Percentiles rank a stretch among this genome's conserved stretches.
Evolutionary conservation across 2,888 invertebrate species (phyloP).

Genomic region (Leptinotarsa tumamoca): DNA sequence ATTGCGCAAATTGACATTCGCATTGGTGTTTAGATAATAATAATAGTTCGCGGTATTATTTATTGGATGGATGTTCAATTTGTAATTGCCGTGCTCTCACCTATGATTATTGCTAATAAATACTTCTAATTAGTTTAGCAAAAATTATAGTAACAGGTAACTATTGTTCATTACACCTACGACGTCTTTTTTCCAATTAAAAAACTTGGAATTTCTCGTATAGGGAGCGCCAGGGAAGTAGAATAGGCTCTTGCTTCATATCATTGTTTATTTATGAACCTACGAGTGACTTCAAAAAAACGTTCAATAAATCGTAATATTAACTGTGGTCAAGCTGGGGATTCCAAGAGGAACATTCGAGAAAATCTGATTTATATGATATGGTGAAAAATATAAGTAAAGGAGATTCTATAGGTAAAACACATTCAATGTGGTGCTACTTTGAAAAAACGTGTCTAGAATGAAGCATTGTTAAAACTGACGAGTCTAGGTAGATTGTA

Average conservation of each 20-base stretch:
- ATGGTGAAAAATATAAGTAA: too few relatives aligned
- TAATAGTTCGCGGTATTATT: slow-evolving; percentile 22
- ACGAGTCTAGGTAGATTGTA: too few relatives aligned
- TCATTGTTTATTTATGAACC: not conserved
- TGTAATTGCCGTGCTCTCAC: slow-evolving; percentile 17
- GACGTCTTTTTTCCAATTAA: slow-evolving; percentile 3
- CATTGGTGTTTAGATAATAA: slow-evolving; percentile 32
- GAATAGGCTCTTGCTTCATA: not conserved
- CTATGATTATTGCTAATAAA: slow-evolving; percentile 28
- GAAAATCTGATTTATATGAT: too few relatives aligned
- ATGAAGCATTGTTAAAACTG: too few relatives aligned
- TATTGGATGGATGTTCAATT: slow-evolving; percentile 25
- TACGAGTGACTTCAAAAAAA: too few relatives aligned
- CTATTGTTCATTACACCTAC: slow-evolving; percentile 26
- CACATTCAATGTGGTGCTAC: too few relatives aligned
- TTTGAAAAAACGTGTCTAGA: too few relatives aligned
- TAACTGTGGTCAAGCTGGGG: too few relatives aligned
- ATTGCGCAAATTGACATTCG: slow-evolving; percentile 34
- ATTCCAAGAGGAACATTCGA: too few relatives aligned
- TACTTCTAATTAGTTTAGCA: slow-evolving; percentile 13
- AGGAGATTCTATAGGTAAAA: too few relatives aligned
- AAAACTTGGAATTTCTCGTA: not conserved
- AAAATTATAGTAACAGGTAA: slow-evolving; percentile 14
- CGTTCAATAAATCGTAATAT: too few relatives aligned
- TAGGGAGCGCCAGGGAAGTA: not conserved